Evolutionary conservation across 2,888 invertebrate genomes (phyloP), one percentile per base, ranked within the genome.

Genomic region (Cosmopolites sordidus): DNA sequence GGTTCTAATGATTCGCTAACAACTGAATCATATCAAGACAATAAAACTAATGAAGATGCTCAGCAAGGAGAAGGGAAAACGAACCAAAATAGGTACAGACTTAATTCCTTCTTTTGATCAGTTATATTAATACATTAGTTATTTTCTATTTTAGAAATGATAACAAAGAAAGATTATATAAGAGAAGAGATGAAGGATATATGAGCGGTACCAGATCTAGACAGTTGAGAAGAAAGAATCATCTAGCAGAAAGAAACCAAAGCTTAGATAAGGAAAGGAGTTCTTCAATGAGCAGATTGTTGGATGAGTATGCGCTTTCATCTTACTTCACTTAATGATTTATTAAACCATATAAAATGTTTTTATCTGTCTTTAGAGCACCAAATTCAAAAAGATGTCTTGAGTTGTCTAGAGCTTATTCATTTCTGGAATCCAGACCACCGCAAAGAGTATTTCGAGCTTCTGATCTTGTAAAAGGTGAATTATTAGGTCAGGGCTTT

Each of bases 401-500:
- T 44, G 92, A 90, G 70, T 75, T 95, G 58, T 86, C 88, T 30
- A 79, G 95, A 42, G 92, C 94, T 14, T 85, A 92, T 66, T 94
- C 94, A 0, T 94, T 94, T 76, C 82, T 85, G 3, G 86, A 86
- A 66, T 80, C 83, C 0, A 75, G 78, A 61, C 77, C 76, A 70
- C 74, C 81, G 75, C 76, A 84, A 76, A 79, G 89, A 49, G 92
- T 95, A 54, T 96, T 96, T 75, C 82, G 94, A 2, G 91, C 93
- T n/a, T 84, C 86, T 16, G 96, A 96, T 76, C 76, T 96, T 46
- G 83, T 93, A 14, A 78, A 88, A 75, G 94, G 94, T 30, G 93
- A 94, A 71, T 78, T 95, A 3, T 75, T 95, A 11, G 95, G 95
- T 2, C 87, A 90, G 66, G 96, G 96, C 0, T 96, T 95, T 76